Evolutionary conservation across 2,888 invertebrate genomes (phyloP).

Genomic region (Leucania comma): DNA sequence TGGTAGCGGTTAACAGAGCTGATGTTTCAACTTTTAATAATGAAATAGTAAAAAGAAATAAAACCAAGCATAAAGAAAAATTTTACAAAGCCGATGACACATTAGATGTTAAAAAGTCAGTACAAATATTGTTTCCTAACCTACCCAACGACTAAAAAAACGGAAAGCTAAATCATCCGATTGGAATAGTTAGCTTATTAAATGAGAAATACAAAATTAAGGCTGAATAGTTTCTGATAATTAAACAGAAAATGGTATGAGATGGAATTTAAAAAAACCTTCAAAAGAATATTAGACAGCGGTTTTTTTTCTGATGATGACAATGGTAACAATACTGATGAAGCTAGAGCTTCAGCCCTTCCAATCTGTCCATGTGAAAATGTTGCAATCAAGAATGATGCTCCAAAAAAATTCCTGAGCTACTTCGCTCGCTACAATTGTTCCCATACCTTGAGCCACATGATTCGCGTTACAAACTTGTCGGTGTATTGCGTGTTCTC

Average conservation of each 20-base stretch:
- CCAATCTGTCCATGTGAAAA: background rate
- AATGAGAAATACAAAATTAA: background rate
- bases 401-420: no score
- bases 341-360: background rate
- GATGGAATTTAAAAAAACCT: background rate
- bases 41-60: background rate
- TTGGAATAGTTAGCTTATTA: background rate
- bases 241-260: background rate
- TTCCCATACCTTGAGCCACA: slow-evolving; percentile 35
- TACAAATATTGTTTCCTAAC: no score
- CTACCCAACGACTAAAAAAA: background rate
- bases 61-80: background rate
- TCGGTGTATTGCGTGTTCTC: slow-evolving; percentile 66
- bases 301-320: background rate
- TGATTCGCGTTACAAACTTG: slow-evolving; percentile 57
- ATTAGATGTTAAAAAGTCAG: background rate
- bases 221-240: background rate
- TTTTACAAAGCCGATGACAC: background rate
- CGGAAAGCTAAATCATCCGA: background rate
- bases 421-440: slow-evolving; percentile 33
- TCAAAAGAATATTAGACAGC: background rate
- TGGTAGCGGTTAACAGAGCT: slow-evolving; percentile 41
- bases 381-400: no score
- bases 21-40: background rate
- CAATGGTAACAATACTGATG: background rate